These are phyloP conservation scores for Tanytarsus gracilentus DNA, from an alignment of 2,888 invertebrate species.

Conservation along the genomic window DNA sequence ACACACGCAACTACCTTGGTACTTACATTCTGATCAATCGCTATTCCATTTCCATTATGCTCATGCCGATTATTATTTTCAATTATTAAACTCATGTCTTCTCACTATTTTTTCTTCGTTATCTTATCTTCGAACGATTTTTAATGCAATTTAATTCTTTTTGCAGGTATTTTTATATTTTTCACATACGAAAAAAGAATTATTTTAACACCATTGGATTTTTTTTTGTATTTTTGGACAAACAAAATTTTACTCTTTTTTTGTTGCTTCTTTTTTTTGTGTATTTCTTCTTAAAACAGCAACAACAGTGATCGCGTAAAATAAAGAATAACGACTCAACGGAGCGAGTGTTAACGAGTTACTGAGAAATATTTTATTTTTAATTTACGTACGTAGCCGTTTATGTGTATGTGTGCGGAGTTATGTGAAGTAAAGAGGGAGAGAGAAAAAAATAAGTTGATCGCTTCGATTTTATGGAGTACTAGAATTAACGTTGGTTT, in stretches of 20 bases:
- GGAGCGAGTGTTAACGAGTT: conserved; percentile 8
- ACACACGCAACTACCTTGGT: neutral
- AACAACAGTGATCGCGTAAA: conserved; percentile 1
- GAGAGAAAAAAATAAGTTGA: neutral
- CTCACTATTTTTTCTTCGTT: neutral
- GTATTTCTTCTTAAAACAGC: neutral
- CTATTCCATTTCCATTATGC: conserved; percentile 24
- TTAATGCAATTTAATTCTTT: neutral
- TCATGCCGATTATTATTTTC: conserved; percentile 25
- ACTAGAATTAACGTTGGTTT: too few relatives aligned
- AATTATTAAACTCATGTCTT: conserved; percentile 27
- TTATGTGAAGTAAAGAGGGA: neutral
- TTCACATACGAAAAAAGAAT: neutral
- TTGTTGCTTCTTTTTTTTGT: neutral
- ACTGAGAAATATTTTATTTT: too few relatives aligned
- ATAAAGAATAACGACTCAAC: conserved; percentile 21
- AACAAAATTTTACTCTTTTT: neutral
- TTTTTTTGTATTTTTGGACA: conserved; percentile 15
- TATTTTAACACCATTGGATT: conserved; percentile 12
- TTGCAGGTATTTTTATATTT: neutral
- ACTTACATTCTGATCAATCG: conserved; percentile 27
- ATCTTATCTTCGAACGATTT: neutral
- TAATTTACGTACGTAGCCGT: too few relatives aligned
- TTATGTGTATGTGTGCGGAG: too few relatives aligned
- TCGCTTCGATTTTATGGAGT: neutral